Conservation (phyloP, 2,888 invertebrate species). For the Agriotes lineatus region DNA sequence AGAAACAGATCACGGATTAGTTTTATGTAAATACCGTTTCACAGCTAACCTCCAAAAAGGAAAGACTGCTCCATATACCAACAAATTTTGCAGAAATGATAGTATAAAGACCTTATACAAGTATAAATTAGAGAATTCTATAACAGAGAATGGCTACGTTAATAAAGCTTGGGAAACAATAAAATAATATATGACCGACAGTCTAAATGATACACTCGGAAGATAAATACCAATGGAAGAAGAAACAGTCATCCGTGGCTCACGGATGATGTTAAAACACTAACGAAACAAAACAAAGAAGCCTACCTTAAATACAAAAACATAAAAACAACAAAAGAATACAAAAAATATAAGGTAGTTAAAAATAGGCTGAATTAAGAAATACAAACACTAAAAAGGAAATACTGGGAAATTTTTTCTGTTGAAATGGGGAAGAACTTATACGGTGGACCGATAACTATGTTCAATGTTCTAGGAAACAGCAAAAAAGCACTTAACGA, state of each 20-base stretch:
- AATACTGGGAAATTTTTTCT: not conserved
- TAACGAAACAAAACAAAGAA: too few relatives aligned
- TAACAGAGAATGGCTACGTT: not conserved
- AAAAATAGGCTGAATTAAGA: not conserved
- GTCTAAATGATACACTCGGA: not conserved
- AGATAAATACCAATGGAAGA: not conserved
- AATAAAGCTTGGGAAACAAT: not conserved
- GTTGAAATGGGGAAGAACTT: not conserved
- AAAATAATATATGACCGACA: not conserved
- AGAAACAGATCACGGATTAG: too few relatives aligned
- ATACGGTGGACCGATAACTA: not conserved
- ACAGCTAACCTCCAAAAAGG: not conserved
- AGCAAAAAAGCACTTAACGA: not conserved
- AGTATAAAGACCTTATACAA: not conserved
- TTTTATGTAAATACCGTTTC: not conserved
- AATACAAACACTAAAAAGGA: not conserved
- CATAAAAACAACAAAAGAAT: not conserved
- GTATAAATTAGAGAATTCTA: not conserved
- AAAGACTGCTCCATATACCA: not conserved
- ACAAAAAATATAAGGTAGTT: not conserved
- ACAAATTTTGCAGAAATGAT: not conserved
- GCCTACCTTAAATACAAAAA: too few relatives aligned
- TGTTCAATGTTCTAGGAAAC: not conserved
- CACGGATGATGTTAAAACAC: not conserved
- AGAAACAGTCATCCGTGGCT: not conserved